Evolutionary conservation across 2,113 vertebrate genomes (phyloP), one percentile per base, ranked within the genome.

Genomic region (Apteryx owenii): DNA sequence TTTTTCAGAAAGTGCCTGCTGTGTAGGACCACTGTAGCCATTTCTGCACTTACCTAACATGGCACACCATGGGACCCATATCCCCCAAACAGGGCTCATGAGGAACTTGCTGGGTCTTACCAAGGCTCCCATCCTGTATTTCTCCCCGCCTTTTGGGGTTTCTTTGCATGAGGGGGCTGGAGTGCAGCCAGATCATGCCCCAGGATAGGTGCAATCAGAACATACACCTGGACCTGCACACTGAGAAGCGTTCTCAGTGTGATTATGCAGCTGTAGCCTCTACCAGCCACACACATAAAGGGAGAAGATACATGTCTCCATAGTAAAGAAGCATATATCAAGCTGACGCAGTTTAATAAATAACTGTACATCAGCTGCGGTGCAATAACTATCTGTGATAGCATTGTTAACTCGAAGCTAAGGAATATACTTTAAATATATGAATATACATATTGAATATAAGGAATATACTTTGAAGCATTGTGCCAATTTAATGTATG

Each of bases 211-310:
- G 2, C 12, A 9, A 20, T 16, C 19, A 29, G 9, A 42, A 10
- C 10, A 5, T 42, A 28, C 10, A 19, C 50, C 50, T 25, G 25
- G 9, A 14, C 58, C 58, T 13, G 14, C 14, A 7, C 56, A 28
- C 14, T 6, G 17, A 82, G 56, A 12, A 1, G 2, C 6, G 50
- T 25, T 44, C 76, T 42, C 3, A 3, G 12, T 20, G 58, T 42
- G 18, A 64, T 22, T 33, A 53, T 9, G 58, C 46, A 68, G 36
- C 73, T 42, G 28, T 58, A 71, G 38, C 56, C 65, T 48, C 29
- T 40, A 68, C 58, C 31, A 51, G 38, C 31, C 77, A 21, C 2
- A 0, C 25, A 10, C 0, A 1, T 1, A 2, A 19, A 62, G 20
- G 29, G 25, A 66, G 46, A 19, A 48, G 21, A 62, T 5, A 7